phyloP scores from a whole-genome alignment of 1,140 invertebrate genomes.

The Drosophila teissieri region DNA sequence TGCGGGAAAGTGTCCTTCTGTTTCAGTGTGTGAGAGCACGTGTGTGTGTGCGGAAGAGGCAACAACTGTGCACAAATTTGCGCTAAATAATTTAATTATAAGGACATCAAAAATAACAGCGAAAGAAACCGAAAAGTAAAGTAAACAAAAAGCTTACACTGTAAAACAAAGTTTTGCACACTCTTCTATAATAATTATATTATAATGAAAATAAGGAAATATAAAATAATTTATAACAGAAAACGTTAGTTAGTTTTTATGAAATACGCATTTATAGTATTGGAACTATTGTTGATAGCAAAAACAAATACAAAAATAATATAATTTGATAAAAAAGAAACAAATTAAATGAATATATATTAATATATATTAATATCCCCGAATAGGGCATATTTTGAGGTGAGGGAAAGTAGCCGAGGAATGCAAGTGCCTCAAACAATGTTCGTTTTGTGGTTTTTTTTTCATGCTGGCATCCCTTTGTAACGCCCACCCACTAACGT shows the following conservation, averaged over 20 bases:
- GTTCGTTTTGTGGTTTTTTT: slow-evolving; percentile 18
- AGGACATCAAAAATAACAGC: slow-evolving; percentile 46
- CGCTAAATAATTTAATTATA: slow-evolving; percentile 78
- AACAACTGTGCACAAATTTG: slow-evolving; percentile 69
- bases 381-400: slow-evolving; percentile 8
- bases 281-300: too few relatives aligned
- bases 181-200: background rate
- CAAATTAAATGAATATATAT: too few relatives aligned
- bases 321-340: too few relatives aligned
- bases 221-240: too few relatives aligned
- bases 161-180: background rate
- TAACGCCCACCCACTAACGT: slow-evolving; percentile 29
- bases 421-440: slow-evolving; percentile 37
- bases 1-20: slow-evolving; percentile 17
- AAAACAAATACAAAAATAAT: too few relatives aligned
- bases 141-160: background rate
- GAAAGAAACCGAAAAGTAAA: slow-evolving; percentile 28
- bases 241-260: too few relatives aligned
- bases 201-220: too few relatives aligned
- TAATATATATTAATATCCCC: background rate
- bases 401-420: background rate
- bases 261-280: too few relatives aligned
- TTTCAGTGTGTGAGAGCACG: slow-evolving; percentile 12
- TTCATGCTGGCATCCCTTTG: slow-evolving; percentile 39
- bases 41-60: slow-evolving; percentile 37